Evolutionary conservation across 1,140 invertebrate genomes (phyloP).

Genomic region (Leptonema lineaticorne): DNA sequence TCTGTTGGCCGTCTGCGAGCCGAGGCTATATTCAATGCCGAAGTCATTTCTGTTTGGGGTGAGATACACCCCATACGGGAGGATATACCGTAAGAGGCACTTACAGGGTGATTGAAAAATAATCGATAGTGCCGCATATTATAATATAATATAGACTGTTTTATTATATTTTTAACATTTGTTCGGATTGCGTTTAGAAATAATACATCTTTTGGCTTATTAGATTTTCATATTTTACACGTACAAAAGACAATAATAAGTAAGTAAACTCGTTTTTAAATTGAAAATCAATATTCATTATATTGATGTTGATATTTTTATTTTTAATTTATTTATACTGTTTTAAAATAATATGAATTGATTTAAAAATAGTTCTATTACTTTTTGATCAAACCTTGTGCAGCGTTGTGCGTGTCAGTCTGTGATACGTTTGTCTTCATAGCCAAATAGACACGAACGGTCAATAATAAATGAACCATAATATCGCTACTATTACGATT

Average conservation of each 20-base stretch:
- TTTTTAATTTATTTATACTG: background rate
- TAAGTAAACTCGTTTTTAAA: no score
- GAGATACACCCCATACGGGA: background rate
- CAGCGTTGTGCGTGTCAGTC: conserved; percentile 12
- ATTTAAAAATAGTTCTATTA: background rate
- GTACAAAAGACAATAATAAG: no score
- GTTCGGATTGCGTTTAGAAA: no score
- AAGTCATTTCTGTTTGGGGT: conserved; percentile 10
- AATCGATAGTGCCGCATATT: background rate
- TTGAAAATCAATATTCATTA: no score
- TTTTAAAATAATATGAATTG: no score
- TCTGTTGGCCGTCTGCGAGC: background rate
- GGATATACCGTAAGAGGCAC: background rate
- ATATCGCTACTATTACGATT: conserved; percentile 31
- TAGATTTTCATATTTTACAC: background rate
- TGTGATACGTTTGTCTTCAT: conserved; percentile 30
- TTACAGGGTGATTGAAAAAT: background rate
- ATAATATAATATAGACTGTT: background rate
- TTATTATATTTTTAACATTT: background rate
- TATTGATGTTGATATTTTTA: background rate
- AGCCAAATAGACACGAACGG: conserved; percentile 28
- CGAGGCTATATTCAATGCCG: conserved; percentile 12
- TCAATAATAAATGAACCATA: conserved; percentile 38
- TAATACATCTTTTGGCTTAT: background rate
- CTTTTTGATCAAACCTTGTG: background rate